Evolutionary conservation across 2,113 vertebrate species (phyloP), one percentile per base, ranked within the genome.

Genomic region (Cheilinus undulatus): DNA sequence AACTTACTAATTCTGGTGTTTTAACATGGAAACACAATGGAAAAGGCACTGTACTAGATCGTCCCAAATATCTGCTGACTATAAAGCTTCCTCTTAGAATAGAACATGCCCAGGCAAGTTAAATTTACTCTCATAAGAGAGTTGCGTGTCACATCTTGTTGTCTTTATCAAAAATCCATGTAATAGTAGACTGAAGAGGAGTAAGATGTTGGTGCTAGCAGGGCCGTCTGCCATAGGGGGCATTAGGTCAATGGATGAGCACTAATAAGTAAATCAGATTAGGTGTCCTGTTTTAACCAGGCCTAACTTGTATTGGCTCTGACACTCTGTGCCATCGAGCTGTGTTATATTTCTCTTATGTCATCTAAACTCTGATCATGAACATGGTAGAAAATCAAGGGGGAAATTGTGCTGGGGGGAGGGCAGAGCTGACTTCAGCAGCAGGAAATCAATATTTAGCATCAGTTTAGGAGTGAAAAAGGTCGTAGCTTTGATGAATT

Each of bases 221-320:
- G 45, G 43, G 50, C 60, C 11, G 19, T 77, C 49, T 51, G 49
- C 60, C 58, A 27, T 30, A 34, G 57, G 77, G 69, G 68, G 69
- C 60, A 67, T 78, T 19, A 58, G 64, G 70, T 79, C 70, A 83
- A 19, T 46, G 43, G 66, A 73, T 48, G 59, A 78, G 71, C 46
- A 3, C 68, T 82, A 80, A 75, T 82, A 82, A 79, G 58, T 78
- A 85, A 86, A 85, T 84, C 63, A 81, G 71, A 85, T 88, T 84
- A 63, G 40, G 50, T 78, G 54, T 85, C 48, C 66, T 28, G 23
- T 69, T 85, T 83, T 83, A 78, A 84, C 52, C 73, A 69, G 72
- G 42, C 56, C 81, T 45, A 42, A 53, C 73, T 82, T 24, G 46
- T 64, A 61, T 76, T 72, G 69, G 78, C 74, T 50, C 75, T 42